Base-by-base conservation (phyloP, 2,797 vertebrate genomes). In the Craterocephalus amniculus region DNA sequence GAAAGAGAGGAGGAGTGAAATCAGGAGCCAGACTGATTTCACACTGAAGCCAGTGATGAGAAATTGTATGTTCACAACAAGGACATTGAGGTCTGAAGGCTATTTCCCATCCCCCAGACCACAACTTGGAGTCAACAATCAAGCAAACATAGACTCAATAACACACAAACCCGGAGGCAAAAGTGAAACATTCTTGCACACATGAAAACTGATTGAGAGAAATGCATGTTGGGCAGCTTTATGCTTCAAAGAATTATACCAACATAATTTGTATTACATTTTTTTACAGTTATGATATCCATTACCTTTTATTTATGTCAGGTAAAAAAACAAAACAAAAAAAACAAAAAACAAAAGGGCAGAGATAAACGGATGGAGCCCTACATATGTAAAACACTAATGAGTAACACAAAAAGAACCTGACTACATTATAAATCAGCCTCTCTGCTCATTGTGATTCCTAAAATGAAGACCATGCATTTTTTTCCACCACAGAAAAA, bases 11-110 rank as follows among this genome's bases (percentile, higher is more conserved):
- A 27, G 18, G 55, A 70, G 59, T 40, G 27, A 84, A 87, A 86
- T 88, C 76, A 83, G 76, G 73, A 91, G 89, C 75, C 89, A 89
- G 74, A 80, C 70, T 58, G 65, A 91, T 91, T 91, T 91, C 89
- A 91, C 90, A 79, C 84, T 48, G 32, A 72, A 70, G 66, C 69
- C 32, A 20, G 63, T 84, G 85, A 90, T 81, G 82, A 78, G 72
- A 66, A 70, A 80, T 26, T 59, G 56, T 61, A 59, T 36, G 65
- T 67, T 68, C 76, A 74, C 64, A 77, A 78, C 55, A 70, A 84
- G 76, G 81, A 78, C 78, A 72, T 59, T 66, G 62, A 71, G 73
- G 77, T 67, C 73, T 74, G 72, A 80, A 68, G 67, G 76, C 68
- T 70, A 55, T 68, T 77, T 78, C 49, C 59, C 62, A 51, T 67